Conservation (phyloP, 1,140 invertebrate species). For the Hylyphantes graminicola region DNA sequence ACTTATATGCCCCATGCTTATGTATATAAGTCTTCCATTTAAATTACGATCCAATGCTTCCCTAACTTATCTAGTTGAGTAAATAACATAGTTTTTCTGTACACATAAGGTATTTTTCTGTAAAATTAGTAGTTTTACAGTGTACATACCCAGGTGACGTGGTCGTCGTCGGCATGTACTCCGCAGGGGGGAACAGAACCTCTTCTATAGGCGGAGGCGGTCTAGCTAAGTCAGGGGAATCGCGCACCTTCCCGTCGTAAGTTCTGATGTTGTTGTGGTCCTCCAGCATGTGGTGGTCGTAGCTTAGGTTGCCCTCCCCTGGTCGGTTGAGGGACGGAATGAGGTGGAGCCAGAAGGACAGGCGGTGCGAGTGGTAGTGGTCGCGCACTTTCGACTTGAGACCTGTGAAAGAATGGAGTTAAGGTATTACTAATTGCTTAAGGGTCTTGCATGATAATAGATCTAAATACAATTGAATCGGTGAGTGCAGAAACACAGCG, state of each 20-base stretch:
- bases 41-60: too few relatives aligned
- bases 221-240: conserved; percentile 1
- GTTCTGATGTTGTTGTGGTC: conserved; percentile 70
- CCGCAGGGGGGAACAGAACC: conserved; percentile 36
- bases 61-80: too few relatives aligned
- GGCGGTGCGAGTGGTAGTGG: conserved; percentile 91
- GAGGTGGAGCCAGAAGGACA: conserved; percentile 96
- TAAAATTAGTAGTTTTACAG: too few relatives aligned
- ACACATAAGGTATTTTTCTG: too few relatives aligned
- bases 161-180: conserved; percentile 2
- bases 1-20: too few relatives aligned
- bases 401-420: conserved; percentile 71
- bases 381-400: conserved; percentile 89
- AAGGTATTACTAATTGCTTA: too few relatives aligned
- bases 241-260: conserved; percentile 69
- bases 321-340: conserved; percentile 94
- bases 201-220: conserved; percentile 7
- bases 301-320: conserved; percentile 68
- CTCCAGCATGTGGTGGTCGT: conserved; percentile 85
- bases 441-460: too few relatives aligned
- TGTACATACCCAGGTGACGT: background rate
- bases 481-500: too few relatives aligned
- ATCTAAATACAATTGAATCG: too few relatives aligned
- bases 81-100: too few relatives aligned
- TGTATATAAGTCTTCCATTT: too few relatives aligned